Evolutionary conservation across 2,113 vertebrate genomes (phyloP).

Genomic region (Emydura subglobosa): DNA sequence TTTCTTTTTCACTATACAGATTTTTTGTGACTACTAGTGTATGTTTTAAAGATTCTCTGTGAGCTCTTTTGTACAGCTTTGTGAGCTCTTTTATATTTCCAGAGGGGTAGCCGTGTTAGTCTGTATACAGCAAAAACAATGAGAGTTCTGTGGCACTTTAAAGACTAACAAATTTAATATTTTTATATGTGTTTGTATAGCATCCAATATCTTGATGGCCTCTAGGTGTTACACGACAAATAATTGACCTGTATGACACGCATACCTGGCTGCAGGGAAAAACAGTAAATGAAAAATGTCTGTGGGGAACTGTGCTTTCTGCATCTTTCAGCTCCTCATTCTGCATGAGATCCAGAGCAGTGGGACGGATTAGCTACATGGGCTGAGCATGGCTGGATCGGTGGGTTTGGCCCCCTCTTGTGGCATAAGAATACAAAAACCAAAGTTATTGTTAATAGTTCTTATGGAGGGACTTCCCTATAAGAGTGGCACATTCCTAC

Average conservation of each 20-base stretch:
- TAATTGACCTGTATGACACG: background rate
- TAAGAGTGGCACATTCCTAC: background rate
- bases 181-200: background rate
- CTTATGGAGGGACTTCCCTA: background rate
- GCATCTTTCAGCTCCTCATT: background rate
- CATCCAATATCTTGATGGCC: background rate
- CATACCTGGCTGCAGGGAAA: background rate
- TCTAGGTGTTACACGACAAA: background rate
- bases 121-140: too few relatives aligned
- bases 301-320: background rate
- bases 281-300: background rate
- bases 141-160: too few relatives aligned
- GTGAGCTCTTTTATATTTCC: too few relatives aligned
- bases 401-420: background rate
- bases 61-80: background rate
- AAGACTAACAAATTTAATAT: too few relatives aligned
- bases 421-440: background rate
- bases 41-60: background rate
- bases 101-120: too few relatives aligned
- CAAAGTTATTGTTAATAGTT: background rate
- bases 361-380: background rate
- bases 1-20: background rate
- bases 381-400: background rate
- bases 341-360: background rate
- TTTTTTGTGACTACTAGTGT: background rate